Evolutionary conservation across 2,113 vertebrate genomes (phyloP), one percentile per base, ranked within the genome.

Genomic region (Oplegnathus fasciatus): DNA sequence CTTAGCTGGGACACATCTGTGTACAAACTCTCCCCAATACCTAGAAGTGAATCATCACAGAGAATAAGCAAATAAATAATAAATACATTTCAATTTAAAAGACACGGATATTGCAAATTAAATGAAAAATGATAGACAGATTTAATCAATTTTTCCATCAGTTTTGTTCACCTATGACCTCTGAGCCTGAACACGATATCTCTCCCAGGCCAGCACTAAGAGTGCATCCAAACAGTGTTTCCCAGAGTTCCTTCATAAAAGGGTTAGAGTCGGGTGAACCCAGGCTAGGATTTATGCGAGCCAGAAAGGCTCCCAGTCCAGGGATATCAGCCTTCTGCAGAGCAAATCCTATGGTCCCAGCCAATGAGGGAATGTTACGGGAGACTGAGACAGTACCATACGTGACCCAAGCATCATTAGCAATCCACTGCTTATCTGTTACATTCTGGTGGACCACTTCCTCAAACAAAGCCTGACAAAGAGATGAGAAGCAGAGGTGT

Each of bases 301-400:
- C 75, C 62, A 94, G 88, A 86, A 91, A 94, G 14, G 73, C 20
- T 32, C 80, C 89, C 46, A 95, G 82, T 26, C 89, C 88, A 20
- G 52, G 52, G 52, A 94, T 94, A 58, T 89, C 80, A 42, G 84
- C 90, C 55, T 64, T 91, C 44, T 58, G 74, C 52, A 93, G 73
- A 17, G 92, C 89, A 80, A 95, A 95, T n/a, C 93, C 92, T 40
- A 94, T 69, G 5, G 91, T 94, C 15, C 93, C 94, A 6, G 70
- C 75, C 75, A 94, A 57, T 4, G 66, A 81, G n/a, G 61, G 71
- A 46, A 90, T 72, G 73, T 86, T 86, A 24, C 72, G 60, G 22
- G 83, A 77, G 13, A 66, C 68, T 32, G 75, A 85, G 13, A 93
- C 40, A 5, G 78, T 22, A 9, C 58, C 61, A 17, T 91, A 93